Conservation (phyloP, 2,797 vertebrate genomes). For the Pseudotriccus pelzelni region DNA sequence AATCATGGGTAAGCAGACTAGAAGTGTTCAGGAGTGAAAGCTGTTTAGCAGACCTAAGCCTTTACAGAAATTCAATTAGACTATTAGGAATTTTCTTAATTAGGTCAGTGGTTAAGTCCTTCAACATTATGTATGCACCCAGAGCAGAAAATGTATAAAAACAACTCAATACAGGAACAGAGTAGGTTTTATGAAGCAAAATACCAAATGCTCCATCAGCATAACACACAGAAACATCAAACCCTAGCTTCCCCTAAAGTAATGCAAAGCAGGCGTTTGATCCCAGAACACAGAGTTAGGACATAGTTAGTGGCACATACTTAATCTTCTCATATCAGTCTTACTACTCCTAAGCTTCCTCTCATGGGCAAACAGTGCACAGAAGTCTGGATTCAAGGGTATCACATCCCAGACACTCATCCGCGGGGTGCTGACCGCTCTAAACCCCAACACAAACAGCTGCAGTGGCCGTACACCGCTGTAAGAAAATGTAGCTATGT, state of each 20-base stretch:
- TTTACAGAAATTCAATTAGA: not conserved
- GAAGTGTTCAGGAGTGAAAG: not conserved
- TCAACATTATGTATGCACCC: not conserved
- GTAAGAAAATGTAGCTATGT: not conserved
- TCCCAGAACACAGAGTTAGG: not conserved
- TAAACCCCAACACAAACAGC: not conserved
- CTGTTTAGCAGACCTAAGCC: not conserved
- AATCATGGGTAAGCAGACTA: not conserved
- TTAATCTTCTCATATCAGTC: not conserved
- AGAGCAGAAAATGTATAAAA: not conserved
- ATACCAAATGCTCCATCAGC: not conserved
- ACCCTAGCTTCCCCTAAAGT: not conserved
- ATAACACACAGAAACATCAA: not conserved
- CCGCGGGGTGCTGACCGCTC: too few relatives aligned
- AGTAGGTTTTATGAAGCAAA: not conserved
- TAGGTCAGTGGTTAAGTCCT: not conserved
- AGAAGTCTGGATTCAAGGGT: not conserved
- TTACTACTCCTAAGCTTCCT: not conserved
- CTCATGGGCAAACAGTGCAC: not conserved
- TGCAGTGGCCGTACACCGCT: accelerated
- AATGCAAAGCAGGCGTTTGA: not conserved
- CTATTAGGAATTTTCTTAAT: not conserved
- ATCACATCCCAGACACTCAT: not conserved
- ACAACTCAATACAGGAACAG: not conserved
- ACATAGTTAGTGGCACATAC: not conserved